Conservation (phyloP, 2,113 vertebrate genomes). For the Myiozetetes cayanensis region DNA sequence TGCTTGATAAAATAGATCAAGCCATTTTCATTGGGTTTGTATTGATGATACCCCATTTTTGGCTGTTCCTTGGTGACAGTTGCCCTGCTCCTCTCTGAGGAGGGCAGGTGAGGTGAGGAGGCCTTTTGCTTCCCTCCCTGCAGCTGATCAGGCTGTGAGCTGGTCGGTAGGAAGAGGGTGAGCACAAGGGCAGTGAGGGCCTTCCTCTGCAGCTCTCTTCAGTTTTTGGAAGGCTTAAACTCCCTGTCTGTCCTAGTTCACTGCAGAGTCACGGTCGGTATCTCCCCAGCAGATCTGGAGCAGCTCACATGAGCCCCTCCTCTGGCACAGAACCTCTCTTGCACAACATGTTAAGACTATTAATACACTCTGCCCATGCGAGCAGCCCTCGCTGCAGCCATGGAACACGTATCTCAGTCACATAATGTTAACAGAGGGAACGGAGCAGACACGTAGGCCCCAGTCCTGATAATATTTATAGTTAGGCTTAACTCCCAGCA, state of each 20-base stretch:
- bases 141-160: accelerated
- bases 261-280: not conserved
- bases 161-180: not conserved
- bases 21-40: not conserved
- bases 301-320: not conserved
- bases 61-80: not conserved
- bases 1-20: not conserved
- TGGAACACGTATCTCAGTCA: not conserved
- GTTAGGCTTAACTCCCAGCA: slow-evolving; percentile 6
- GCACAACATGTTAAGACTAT: not conserved
- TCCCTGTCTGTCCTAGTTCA: not conserved
- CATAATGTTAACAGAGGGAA: not conserved
- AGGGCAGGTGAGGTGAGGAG: not conserved
- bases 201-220: not conserved
- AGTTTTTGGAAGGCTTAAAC: not conserved
- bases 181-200: not conserved
- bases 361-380: not conserved
- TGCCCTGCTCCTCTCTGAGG: not conserved
- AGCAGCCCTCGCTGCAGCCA: not conserved
- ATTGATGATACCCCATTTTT: not conserved
- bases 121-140: not conserved
- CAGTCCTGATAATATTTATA: slow-evolving; percentile 12
- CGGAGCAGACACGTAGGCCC: not conserved
- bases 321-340: not conserved
- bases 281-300: not conserved